A percentile compares a stretch with the other conserved stretches of the same genome.
Conservation (phyloP, 2,113 vertebrate genomes). For the Serranochromis macrocephalus region DNA sequence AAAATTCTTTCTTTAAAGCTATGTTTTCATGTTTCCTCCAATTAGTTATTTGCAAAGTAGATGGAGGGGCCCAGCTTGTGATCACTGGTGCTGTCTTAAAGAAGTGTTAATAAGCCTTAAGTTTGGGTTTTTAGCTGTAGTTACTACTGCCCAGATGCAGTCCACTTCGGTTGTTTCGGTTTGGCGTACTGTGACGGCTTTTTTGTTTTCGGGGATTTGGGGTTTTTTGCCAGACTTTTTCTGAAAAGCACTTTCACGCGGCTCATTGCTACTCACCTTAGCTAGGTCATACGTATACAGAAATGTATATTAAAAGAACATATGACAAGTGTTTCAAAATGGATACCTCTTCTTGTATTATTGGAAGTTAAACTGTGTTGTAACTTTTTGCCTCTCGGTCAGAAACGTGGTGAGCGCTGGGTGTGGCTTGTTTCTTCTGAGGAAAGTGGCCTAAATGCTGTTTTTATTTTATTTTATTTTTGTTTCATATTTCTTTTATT, state of each 20-base stretch:
- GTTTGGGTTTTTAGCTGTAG: conserved; percentile 28
- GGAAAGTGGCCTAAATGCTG: conserved; percentile 35
- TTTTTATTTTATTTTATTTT: neutral
- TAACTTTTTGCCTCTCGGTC: conserved; percentile 20
- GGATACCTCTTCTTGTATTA: conserved; percentile 65
- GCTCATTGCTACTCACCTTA: conserved; percentile 48
- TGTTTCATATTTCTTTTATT: neutral
- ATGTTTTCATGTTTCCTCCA: conserved; percentile 13
- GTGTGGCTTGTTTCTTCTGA: neutral
- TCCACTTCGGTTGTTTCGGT: conserved; percentile 30
- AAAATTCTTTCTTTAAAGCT: neutral
- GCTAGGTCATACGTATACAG: conserved; percentile 45
- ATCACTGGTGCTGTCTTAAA: conserved; percentile 61
- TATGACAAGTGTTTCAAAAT: conserved; percentile 63
- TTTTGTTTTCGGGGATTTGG: neutral
- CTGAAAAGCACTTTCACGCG: conserved; percentile 66
- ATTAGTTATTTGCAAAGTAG: conserved; percentile 33
- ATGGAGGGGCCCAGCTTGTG: conserved; percentile 40
- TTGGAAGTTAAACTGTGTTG: conserved; percentile 60
- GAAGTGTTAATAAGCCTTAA: conserved; percentile 58
- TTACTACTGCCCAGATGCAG: conserved; percentile 45
- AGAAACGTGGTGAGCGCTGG: conserved; percentile 24
- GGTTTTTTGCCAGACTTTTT: conserved; percentile 39
- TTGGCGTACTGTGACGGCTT: conserved; percentile 55
- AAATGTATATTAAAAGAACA: conserved; percentile 52